Base-by-base conservation (phyloP, 1,140 invertebrate species). In the Zaprionus vittiger region DNA sequence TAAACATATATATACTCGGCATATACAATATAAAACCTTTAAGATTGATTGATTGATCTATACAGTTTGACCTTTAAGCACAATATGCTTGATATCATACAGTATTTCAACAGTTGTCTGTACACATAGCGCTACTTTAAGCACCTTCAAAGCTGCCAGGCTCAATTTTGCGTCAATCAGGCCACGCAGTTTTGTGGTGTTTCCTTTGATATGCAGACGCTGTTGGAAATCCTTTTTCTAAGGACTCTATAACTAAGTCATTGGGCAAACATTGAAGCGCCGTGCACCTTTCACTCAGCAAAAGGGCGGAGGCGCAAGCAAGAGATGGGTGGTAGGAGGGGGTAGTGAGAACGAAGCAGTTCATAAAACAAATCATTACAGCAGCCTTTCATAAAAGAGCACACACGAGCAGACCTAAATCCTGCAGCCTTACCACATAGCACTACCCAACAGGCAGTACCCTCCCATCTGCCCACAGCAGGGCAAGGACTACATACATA, bases 311-410 rank as follows among this genome's bases (percentile, higher is more conserved):
- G 9, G 6, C 14, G 34, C 11, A 24, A 17, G 12, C 12, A 34
- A 47, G 59, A 44, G 41, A 44, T 5, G 11, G 14, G 28, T 6
- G n/a, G 31, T 17, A 12, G 12, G 15, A 44, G 44, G 44, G 55
- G 56, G 49, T 26, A 56, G 65, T 59, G 65, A 44, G 47, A 72
- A 63, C 61, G 62, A 80, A 83, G 68, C 82, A 87, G 81, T 87
- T 87, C 84, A 87, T 87, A 87, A 89, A 89, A 89, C 85, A 89
- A 89, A 89, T 89, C 84, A 89, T 89, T 89, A 89, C 84, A 84
- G 84, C 79, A 77, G 84, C 84, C 84, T 89, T 89, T 87, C 77
- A 84, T 79, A 80, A 76, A 68, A 79, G 64, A 69, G 61, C 49
- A n/a, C 49, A n/a, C 37, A 49, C 24, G 14, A 20, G 44, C 49